Conservation (phyloP, 2,797 vertebrate species). For the Pipistrellus nathusii region DNA sequence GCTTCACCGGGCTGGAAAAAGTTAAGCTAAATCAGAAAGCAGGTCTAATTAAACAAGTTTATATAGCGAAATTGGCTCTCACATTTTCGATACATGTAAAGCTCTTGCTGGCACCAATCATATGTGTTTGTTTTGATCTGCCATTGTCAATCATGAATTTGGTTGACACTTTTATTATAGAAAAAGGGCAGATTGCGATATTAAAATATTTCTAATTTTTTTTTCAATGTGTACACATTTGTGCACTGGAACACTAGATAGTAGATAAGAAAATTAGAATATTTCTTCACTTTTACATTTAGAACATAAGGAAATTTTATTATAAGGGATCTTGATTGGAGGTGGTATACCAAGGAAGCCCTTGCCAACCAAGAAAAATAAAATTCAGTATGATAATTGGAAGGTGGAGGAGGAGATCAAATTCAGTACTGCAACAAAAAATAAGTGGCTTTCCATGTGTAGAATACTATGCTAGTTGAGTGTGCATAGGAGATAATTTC, state of each 20-base stretch:
- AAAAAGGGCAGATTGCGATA: no score
- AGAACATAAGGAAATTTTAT: not conserved
- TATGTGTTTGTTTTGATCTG: no score
- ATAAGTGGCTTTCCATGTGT: not conserved
- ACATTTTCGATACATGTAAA: no score
- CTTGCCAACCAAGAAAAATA: not conserved
- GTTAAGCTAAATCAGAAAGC: no score
- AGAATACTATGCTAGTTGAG: not conserved
- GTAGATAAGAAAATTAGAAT: not conserved
- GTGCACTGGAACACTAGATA: not conserved
- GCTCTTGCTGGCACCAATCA: no score
- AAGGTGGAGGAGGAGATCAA: not conserved
- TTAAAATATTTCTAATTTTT: no score
- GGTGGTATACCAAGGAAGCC: not conserved
- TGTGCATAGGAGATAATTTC: slow-evolving; percentile 16
- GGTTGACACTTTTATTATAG: no score
- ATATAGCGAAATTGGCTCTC: no score
- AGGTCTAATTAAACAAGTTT: no score
- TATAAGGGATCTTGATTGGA: not conserved
- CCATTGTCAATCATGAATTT: no score
- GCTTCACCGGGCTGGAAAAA: no score
- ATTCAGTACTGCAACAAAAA: not conserved
- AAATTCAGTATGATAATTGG: not conserved
- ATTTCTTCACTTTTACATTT: not conserved
- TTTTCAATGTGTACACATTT: no score